Evolutionary conservation across 1,140 invertebrate genomes (phyloP), one percentile per base, ranked within the genome.

Genomic region (Globodera ellingtonae): DNA sequence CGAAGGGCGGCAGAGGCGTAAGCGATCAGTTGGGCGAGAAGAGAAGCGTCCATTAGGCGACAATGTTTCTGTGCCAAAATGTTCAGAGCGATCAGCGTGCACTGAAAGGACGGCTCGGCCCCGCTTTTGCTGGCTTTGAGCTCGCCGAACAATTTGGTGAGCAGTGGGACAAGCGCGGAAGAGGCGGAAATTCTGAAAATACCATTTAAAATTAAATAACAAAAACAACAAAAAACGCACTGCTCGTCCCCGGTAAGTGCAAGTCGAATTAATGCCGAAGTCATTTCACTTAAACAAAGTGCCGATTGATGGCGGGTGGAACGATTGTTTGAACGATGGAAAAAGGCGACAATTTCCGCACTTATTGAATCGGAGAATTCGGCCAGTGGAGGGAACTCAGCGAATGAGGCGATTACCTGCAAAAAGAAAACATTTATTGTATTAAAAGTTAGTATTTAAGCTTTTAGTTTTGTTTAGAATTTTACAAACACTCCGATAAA

Each of bases 11-110:
- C 35, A 44, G 56, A 47, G 9, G 52, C n/a, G 18, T 80, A 59
- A 35, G 50, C 69, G 71, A 82, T 46, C 65, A 82, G 52, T 35
- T 71, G 81, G 6, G 56, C 46, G 69, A 80, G 47, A 4, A 82
- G 59, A 35, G 81, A 24, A 47, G 82, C 62, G 24, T 85, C 80
- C 56, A 84, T 79, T 7, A 62, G 47, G 52, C 73, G 56, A 48
- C 82, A 48, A 67, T 82, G 75, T 35, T 83, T 84, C 15, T 84
- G 81, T 9, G 81, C 81, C 10, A 82, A 70, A 44, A 82, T 59
- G 72, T 84, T 82, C 75, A 84, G 47, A 13, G 81, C 81, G 21
- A 79, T 84, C 52, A 82, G 69, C 44, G 81, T 24, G 48, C 59
- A 75, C 18, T 46, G 44, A 59, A 75, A 75, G 15, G 46, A 44